Evolutionary conservation across 2,797 vertebrate species (phyloP).

Genomic region (Xenops minutus): DNA sequence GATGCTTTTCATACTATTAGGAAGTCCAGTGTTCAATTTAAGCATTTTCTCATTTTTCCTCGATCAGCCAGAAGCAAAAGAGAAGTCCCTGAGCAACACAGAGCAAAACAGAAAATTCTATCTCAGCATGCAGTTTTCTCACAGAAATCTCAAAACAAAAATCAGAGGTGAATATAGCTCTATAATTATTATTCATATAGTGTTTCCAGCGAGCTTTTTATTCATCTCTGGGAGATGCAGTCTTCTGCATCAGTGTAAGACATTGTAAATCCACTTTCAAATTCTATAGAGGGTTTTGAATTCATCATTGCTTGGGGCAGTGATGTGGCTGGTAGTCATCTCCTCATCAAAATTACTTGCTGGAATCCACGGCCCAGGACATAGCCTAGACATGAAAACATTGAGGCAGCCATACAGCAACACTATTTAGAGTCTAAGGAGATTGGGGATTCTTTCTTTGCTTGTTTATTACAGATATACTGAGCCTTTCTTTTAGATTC

Average conservation of each 20-base stretch:
- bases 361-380: background rate
- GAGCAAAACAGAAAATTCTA: background rate
- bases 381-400: background rate
- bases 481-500: background rate
- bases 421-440: background rate
- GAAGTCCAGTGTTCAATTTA: background rate
- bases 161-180: background rate
- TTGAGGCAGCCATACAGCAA: background rate
- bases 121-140: background rate
- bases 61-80: conserved; percentile 7
- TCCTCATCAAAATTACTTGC: background rate
- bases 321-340: background rate
- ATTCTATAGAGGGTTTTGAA: background rate
- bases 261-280: background rate
- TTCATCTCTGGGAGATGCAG: background rate
- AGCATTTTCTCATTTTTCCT: conserved; percentile 42
- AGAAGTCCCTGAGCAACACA: background rate
- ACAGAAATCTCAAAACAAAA: background rate
- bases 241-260: background rate
- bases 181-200: background rate
- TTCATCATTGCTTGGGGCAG: background rate
- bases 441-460: background rate
- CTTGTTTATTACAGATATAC: background rate
- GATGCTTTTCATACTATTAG: background rate
- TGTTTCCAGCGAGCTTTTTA: background rate